Conservation (phyloP, 2,113 vertebrate genomes). For the Lamprologus tigripictilis region DNA sequence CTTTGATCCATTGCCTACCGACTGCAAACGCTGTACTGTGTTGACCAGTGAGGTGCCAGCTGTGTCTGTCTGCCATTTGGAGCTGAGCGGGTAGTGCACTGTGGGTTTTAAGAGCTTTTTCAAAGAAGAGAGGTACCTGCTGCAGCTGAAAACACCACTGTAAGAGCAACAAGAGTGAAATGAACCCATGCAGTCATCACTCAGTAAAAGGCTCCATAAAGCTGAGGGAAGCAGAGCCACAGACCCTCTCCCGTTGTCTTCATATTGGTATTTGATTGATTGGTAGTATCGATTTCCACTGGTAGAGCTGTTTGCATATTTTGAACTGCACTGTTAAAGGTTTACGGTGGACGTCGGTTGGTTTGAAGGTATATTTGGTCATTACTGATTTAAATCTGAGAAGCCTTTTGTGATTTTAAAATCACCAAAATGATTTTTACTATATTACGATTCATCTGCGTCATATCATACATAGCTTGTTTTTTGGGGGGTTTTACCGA, state of each 20-base stretch:
- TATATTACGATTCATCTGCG: rapidly evolving
- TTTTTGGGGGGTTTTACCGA: rapidly evolving
- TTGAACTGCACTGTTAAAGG: not conserved
- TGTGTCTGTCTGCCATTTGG: not conserved
- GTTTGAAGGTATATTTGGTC: not conserved
- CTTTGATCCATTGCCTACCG: not conserved
- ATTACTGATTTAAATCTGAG: not conserved
- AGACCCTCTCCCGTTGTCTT: not conserved
- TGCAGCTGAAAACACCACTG: not conserved
- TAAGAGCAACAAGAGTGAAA: not conserved
- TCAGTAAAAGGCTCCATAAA: not conserved
- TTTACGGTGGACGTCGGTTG: not conserved
- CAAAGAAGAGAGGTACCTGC: not conserved
- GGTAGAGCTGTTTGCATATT: not conserved
- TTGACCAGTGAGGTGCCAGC: not conserved
- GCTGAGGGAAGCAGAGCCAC: not conserved
- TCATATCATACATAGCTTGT: not conserved
- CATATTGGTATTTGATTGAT: not conserved
- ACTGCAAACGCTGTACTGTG: not conserved
- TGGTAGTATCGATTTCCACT: not conserved
- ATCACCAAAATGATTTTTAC: not conserved
- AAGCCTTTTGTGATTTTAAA: not conserved
- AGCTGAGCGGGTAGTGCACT: not conserved
- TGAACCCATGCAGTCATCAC: not conserved
- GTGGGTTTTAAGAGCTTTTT: not conserved